Evolutionary conservation across 2,888 invertebrate species (phyloP), one percentile per base, ranked within the genome.

Genomic region (Stenodera caucasica): DNA sequence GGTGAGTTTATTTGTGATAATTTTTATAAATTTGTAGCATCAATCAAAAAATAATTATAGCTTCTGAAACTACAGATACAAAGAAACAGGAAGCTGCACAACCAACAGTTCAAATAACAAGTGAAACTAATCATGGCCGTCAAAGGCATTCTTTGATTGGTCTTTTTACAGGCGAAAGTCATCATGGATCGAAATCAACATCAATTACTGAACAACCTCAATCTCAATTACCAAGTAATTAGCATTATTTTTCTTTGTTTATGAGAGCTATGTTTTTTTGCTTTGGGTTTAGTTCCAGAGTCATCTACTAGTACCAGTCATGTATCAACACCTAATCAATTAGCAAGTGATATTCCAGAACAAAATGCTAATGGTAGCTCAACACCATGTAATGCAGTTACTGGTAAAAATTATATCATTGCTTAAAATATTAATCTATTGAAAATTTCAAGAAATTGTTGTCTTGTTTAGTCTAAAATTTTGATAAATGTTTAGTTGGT

Each of bases 101-200:
- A 59, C 71, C 80, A 5, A 77, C 80, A 7, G 80, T 82, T 32
- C 84, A 84, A 61, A 81, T 82, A 65, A 84, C 84, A 32, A 84
- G 82, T 45, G 81, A 81, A 68, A 71, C 72, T 63, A 67, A 70
- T 15, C 64, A 67, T 9, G 77, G 79, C 3, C 75, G 83, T 7
- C 85, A 88, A 67, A 80, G 89, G 53, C 88, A 89, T 21, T 89
- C 89, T 0, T 75, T 89, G 49, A 89, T 89, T 63, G 89, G 89
- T 58, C 82, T 89, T 58, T 81, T 89, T 40, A 88, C 88, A 14
- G 88, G 88, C 0, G 78, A 77, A 37, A 66, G 72, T 15, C 71
- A 76, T 50, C 77, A 78, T 61, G 74, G 72, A 37, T 70, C 76
- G 12, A 79, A 75, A 66, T 68, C 72, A 15, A 60, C 72, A n/a